Base-by-base conservation (phyloP, 1,140 invertebrate species). In the Eulimnadia texana region DNA sequence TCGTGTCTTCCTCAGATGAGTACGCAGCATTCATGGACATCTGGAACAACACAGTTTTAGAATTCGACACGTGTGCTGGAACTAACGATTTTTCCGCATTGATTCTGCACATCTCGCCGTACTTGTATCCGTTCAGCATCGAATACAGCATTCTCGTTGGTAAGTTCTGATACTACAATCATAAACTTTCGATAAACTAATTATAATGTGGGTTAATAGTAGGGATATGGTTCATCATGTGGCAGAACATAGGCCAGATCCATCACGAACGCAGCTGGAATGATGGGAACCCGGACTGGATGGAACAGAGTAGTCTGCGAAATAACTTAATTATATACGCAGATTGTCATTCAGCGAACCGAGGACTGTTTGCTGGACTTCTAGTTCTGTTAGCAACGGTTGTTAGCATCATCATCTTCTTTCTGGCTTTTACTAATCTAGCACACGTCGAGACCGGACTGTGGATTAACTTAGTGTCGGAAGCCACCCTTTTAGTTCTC, bases 121-220 rank as follows among this genome's bases (percentile, higher is more conserved):
- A 85, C 69, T 70, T 86, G 13, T 85, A 84, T 69, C 84, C 84
- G 3, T 85, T 85, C 70, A 82, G 78, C 63, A 84, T 86, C 22
- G 84, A 86, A 71, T 86, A 82, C 69, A 84, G 80, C 69, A 84
- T 86, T 69, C 73, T 84, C 49, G 79, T 85, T 58, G 77, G 82
- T 83, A 72, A 73, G 74, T 69, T 11, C 29, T 22, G 60, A n/a
- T n/a, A n/a, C 19, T n/a, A n/a, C n/a, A n/a, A n/a, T n/a, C n/a
- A n/a, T n/a, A 52, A 52, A 9, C 23, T 52, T 52, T 24, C 51
- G 10, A 9, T 52, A 10, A 20, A 52, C 51, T 52, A 52, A 52
- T 56, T 56, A 20, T 47, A 13, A 20, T 33, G 68, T 69, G 63
- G n/a, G n/a, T n/a, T n/a, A n/a, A n/a, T 67, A 82, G 82, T 84